Percentiles rank a stretch among this genome's conserved stretches.
Evolutionary conservation across 2,888 invertebrate species (phyloP).

Genomic region (Drosophila infuscata): DNA sequence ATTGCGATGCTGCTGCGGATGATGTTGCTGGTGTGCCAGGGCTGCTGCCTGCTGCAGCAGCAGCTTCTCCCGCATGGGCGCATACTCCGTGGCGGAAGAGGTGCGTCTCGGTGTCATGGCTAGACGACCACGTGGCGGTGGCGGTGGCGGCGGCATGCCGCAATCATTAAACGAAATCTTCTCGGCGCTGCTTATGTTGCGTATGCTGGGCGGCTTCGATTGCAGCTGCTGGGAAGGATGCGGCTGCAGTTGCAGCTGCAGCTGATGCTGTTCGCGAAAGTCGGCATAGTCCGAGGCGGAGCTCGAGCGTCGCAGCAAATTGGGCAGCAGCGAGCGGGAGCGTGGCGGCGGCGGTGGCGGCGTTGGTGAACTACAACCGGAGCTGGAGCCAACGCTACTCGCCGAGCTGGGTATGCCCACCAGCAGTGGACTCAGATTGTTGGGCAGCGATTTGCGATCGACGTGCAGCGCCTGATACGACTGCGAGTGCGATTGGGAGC

Average conservation of each 20-base stretch:
- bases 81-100: slow-evolving; percentile 89
- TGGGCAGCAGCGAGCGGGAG: slow-evolving; percentile 82
- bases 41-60: slow-evolving; percentile 82
- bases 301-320: slow-evolving; percentile 86
- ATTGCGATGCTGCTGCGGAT: slow-evolving; percentile 80
- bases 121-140: slow-evolving; percentile 81
- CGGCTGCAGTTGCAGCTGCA: slow-evolving; percentile 68
- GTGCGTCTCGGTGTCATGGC: slow-evolving; percentile 85
- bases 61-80: slow-evolving; percentile 84
- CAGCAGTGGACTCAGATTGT: slow-evolving; percentile 68
- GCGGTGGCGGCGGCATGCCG: slow-evolving; percentile 85
- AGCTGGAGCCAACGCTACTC: slow-evolving; percentile 9
- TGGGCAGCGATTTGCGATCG: slow-evolving; percentile 84
- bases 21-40: slow-evolving; percentile 82
- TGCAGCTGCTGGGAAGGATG: slow-evolving; percentile 67
- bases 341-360: slow-evolving; percentile 85
- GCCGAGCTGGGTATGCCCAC: slow-evolving; percentile 44
- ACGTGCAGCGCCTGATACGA: slow-evolving; percentile 71
- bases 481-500: slow-evolving; percentile 77
- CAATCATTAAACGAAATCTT: slow-evolving; percentile 85
- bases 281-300: slow-evolving; percentile 89
- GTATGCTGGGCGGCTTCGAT: slow-evolving; percentile 74
- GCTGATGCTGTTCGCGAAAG: slow-evolving; percentile 82
- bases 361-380: slow-evolving; percentile 81
- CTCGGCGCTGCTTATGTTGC: slow-evolving; percentile 83